phyloP scores from a whole-genome alignment of 1,140 invertebrate genomes.

The Potamilus streckersoni region DNA sequence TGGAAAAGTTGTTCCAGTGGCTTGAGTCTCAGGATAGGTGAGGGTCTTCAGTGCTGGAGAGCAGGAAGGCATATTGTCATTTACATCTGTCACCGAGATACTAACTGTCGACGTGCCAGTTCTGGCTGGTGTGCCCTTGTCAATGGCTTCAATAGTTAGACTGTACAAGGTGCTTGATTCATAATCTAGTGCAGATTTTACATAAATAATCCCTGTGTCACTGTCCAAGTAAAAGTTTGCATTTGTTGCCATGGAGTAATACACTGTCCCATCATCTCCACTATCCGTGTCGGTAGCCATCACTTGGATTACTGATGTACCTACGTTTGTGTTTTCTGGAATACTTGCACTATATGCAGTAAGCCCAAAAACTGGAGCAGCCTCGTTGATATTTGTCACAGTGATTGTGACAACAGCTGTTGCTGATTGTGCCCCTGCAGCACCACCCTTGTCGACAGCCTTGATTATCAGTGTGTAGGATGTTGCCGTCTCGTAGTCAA shows the following conservation, averaged over 20 bases:
- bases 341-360: slow-evolving; percentile 29
- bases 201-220: slow-evolving; percentile 29
- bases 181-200: slow-evolving; percentile 19
- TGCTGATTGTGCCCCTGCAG: slow-evolving; percentile 21
- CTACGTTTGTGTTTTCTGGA: slow-evolving; percentile 33
- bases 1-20: slow-evolving; percentile 17
- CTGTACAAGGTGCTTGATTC: slow-evolving; percentile 7
- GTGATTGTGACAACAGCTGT: slow-evolving; percentile 34
- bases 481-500: slow-evolving; percentile 36
- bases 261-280: slow-evolving; percentile 28
- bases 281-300: slow-evolving; percentile 39
- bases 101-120: slow-evolving; percentile 35
- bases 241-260: slow-evolving; percentile 26
- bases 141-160: slow-evolving; percentile 12
- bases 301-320: slow-evolving; percentile 32
- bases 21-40: slow-evolving; percentile 28
- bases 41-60: slow-evolving; percentile 12
- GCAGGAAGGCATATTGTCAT: slow-evolving; percentile 44
- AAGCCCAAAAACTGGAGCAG: slow-evolving; percentile 53
- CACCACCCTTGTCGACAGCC: slow-evolving; percentile 22
- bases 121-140: slow-evolving; percentile 14
- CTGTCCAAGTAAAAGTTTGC: slow-evolving; percentile 39
- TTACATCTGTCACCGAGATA: slow-evolving; percentile 41
- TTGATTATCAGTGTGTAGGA: slow-evolving; percentile 34
- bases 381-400: slow-evolving; percentile 51